Evolutionary conservation across 2,888 invertebrate genomes (phyloP).

Genomic region (Sphaerophoria rueppellii): DNA sequence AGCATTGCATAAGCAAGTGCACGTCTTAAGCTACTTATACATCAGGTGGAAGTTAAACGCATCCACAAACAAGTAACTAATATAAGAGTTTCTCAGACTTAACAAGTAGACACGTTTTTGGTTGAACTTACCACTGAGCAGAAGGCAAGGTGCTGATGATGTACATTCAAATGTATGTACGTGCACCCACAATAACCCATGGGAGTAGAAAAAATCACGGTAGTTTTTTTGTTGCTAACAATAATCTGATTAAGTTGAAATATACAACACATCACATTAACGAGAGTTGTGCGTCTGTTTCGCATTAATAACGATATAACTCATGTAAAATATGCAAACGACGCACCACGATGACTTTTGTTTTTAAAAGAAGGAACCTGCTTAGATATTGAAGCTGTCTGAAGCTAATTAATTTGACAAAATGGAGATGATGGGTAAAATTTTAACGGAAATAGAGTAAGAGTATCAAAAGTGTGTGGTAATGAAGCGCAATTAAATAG

Average conservation of each 20-base stretch:
- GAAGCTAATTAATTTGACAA: slow-evolving; percentile 31
- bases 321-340: slow-evolving; percentile 22
- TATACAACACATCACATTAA: slow-evolving; percentile 36
- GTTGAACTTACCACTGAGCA: neutral
- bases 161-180: slow-evolving; percentile 17
- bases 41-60: slow-evolving; percentile 15
- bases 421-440: neutral
- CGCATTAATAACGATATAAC: slow-evolving; percentile 21
- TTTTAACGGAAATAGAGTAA: too few species aligned
- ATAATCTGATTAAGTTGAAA: slow-evolving; percentile 50
- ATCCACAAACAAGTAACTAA: slow-evolving; percentile 31
- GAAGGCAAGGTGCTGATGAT: neutral
- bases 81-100: slow-evolving; percentile 39
- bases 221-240: slow-evolving; percentile 23
- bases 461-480: too few species aligned
- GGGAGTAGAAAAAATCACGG: neutral
- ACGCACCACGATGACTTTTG: slow-evolving; percentile 16
- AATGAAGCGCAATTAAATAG: too few species aligned
- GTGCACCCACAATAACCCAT: slow-evolving; percentile 17
- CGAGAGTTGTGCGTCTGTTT: slow-evolving; percentile 4
- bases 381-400: neutral
- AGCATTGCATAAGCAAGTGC: slow-evolving; percentile 48
- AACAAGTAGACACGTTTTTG: neutral
- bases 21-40: slow-evolving; percentile 9
- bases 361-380: neutral